These are phyloP conservation scores for Pediacus dermestoides DNA, from an alignment of 2,888 invertebrate genomes.

Conservation along the genomic window DNA sequence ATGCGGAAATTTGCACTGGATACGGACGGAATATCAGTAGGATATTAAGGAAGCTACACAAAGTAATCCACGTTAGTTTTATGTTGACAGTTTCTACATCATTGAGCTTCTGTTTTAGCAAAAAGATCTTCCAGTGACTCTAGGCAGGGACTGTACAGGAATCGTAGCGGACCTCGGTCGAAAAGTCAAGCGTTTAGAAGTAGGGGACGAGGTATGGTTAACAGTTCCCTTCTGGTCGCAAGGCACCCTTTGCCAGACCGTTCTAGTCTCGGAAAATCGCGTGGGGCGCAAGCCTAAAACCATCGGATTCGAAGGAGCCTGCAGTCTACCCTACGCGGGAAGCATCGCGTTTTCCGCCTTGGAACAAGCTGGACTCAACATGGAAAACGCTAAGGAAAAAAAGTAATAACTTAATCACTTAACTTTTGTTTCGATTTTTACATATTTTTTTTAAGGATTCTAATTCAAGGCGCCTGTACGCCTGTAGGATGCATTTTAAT, in stretches of 20 bases:
- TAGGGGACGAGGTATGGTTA: conserved; percentile 63
- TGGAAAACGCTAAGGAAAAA: conserved; percentile 52
- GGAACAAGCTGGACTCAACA: conserved; percentile 49
- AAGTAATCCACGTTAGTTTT: conserved; percentile 34
- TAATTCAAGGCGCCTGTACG: conserved; percentile 57
- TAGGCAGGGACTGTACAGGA: conserved; percentile 63
- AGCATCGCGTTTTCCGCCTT: conserved; percentile 56
- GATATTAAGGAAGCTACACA: conserved; percentile 36
- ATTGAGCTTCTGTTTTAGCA: too few relatives aligned
- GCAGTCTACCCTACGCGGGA: conserved; percentile 59
- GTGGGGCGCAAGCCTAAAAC: conserved; percentile 56
- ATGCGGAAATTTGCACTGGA: conserved; percentile 58
- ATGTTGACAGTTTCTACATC: neutral
- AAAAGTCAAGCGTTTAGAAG: conserved; percentile 56
- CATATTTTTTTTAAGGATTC: conserved; percentile 46
- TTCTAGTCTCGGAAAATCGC: conserved; percentile 53
- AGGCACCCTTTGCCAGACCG: conserved; percentile 57
- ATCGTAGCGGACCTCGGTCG: conserved; percentile 59
- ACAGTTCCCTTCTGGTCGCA: conserved; percentile 57
- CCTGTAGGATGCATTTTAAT: conserved; percentile 59
- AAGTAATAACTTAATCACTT: conserved; percentile 42
- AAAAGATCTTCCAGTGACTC: conserved; percentile 55
- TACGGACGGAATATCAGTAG: conserved; percentile 47
- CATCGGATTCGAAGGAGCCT: conserved; percentile 58
- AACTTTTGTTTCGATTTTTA: conserved; percentile 9